A percentile compares a stretch with the other conserved stretches of the same genome.
Evolutionary conservation across 2,888 invertebrate species (phyloP).

Genomic region (Hirudinaria manillensis): DNA sequence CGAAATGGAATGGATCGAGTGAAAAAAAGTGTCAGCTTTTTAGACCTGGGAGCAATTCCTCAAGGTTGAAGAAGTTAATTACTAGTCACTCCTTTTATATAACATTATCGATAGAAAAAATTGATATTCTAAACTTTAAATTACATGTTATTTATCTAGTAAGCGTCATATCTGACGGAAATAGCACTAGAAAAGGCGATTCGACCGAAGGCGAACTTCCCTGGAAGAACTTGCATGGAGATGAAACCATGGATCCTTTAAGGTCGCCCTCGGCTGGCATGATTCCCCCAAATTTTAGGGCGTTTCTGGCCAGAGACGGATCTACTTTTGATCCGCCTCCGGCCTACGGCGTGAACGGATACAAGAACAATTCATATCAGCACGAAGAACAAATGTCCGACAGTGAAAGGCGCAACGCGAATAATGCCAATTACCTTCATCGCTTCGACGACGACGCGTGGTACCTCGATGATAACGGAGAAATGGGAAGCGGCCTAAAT

Average conservation of each 20-base stretch:
- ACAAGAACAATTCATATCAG: neutral
- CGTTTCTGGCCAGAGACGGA: neutral
- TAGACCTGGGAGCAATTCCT: slow-evolving; percentile 12
- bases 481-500: neutral
- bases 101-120: neutral
- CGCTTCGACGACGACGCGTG: neutral
- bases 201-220: slow-evolving; percentile 12
- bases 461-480: neutral
- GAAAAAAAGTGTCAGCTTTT: slow-evolving; percentile 22
- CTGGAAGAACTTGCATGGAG: neutral
- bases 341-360: slow-evolving; percentile 2
- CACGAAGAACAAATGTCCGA: neutral
- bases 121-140: neutral
- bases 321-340: slow-evolving; percentile 15
- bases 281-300: slow-evolving; percentile 17
- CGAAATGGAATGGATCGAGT: neutral
- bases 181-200: neutral
- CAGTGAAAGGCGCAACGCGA: slow-evolving; percentile 8
- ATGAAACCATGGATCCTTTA: neutral
- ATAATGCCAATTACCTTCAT: neutral
- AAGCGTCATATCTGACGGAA: slow-evolving; percentile 6
- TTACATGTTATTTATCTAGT: neutral
- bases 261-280: slow-evolving; percentile 8
- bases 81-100: neutral
- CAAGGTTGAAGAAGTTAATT: neutral